Conservation (phyloP, 2,888 invertebrate genomes). For the Agriopis aurantiaria region DNA sequence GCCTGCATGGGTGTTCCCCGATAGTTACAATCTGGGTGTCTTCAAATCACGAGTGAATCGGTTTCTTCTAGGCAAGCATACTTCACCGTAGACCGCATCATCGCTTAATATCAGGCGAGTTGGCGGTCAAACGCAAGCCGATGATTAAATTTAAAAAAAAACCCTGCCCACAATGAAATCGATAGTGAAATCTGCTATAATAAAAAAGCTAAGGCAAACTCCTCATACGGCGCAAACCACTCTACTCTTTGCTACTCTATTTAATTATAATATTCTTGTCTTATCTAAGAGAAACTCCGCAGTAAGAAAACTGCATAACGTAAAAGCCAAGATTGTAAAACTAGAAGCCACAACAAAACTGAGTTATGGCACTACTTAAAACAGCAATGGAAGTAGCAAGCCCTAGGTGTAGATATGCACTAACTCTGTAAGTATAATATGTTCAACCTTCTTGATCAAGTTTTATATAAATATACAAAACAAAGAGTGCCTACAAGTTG, state of each 20-base stretch:
- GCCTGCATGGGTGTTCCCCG: no score
- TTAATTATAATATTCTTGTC: neutral
- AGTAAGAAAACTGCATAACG: neutral
- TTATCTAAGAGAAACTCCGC: neutral
- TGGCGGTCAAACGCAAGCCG: no score
- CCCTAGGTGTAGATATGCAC: neutral
- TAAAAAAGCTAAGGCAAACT: neutral
- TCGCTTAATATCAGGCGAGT: no score
- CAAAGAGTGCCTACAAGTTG: no score
- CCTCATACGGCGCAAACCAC: neutral
- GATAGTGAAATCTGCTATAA: no score
- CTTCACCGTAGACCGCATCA: no score
- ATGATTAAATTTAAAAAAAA: no score
- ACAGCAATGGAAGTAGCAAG: neutral
- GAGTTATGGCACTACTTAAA: neutral
- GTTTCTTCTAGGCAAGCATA: no score
- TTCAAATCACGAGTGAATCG: no score
- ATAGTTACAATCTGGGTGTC: no score
- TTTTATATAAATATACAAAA: neutral
- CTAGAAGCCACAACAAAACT: constrained; percentile 9
- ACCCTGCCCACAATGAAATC: no score
- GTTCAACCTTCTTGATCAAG: neutral
- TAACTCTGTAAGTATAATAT: neutral
- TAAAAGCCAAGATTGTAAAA: constrained; percentile 13
- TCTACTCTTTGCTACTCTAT: neutral